These are phyloP conservation scores for Dromiciops gliroides DNA, from an alignment of 2,113 vertebrate species.

Conservation along the genomic window DNA sequence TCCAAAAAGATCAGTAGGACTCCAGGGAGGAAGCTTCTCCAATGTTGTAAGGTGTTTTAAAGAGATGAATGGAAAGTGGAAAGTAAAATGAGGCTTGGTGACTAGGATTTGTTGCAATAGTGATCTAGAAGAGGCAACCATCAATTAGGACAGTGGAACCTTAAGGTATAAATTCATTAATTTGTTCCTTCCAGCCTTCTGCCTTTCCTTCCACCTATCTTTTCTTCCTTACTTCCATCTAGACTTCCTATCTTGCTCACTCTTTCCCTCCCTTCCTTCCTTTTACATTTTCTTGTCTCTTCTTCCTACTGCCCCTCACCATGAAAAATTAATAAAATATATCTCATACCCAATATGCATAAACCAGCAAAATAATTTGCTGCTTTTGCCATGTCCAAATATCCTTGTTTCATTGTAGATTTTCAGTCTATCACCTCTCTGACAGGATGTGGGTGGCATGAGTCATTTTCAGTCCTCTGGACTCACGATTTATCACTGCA, in stretches of 20 bases:
- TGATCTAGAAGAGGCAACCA: not conserved
- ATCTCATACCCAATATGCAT: not conserved
- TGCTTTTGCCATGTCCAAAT: not conserved
- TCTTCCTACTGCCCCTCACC: not conserved
- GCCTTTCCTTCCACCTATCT: not conserved
- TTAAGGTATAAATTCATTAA: not conserved
- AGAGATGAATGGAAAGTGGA: not conserved
- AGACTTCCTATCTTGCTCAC: not conserved
- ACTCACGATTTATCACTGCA: not conserved
- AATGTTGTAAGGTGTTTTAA: not conserved
- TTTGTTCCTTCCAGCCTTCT: not conserved
- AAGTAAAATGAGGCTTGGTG: not conserved
- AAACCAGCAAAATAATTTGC: not conserved
- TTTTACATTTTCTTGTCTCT: not conserved
- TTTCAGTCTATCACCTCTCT: not conserved
- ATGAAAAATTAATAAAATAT: not conserved
- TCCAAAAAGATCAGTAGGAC: not conserved
- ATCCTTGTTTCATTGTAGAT: not conserved
- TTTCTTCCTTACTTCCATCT: not conserved
- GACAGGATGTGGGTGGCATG: not conserved
- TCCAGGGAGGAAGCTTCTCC: not conserved
- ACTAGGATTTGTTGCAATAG: not conserved
- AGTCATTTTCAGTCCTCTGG: not conserved
- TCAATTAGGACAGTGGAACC: not conserved
- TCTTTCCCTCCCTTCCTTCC: not conserved